These are phyloP conservation scores for Chaenogobius annularis DNA, from an alignment of 2,113 vertebrate genomes.

Conservation along the genomic window DNA sequence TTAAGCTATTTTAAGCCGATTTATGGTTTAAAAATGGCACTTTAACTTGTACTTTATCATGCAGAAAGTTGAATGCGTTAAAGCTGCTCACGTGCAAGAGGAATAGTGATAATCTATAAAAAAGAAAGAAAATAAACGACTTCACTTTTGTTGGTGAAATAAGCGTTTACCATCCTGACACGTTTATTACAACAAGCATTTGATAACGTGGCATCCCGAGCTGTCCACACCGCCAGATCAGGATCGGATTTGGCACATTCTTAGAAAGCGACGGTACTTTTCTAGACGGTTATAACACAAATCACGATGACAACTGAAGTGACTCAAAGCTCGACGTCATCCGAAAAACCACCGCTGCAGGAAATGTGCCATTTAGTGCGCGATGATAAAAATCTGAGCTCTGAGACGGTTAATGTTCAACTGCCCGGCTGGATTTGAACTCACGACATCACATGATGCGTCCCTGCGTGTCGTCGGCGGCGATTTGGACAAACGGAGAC, in stretches of 20 bases:
- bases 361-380: conserved; percentile 43
- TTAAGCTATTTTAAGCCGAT: too few species aligned
- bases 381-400: conserved; percentile 54
- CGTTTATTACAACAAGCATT: too few species aligned
- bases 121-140: too few species aligned
- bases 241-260: background rate
- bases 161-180: too few species aligned
- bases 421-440: conserved; percentile 32
- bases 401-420: conserved; percentile 60
- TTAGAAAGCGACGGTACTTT: background rate
- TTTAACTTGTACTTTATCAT: too few species aligned
- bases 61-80: too few species aligned
- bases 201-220: too few species aligned
- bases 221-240: background rate
- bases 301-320: background rate
- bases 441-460: conserved; percentile 53
- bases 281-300: background rate
- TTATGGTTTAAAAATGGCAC: too few species aligned
- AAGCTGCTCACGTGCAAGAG: too few species aligned
- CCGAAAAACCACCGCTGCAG: conserved; percentile 35
- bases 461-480: conserved; percentile 9
- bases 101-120: too few species aligned
- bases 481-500: conserved; percentile 7
- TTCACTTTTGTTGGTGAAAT: too few species aligned
- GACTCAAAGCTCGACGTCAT: background rate